A percentile compares a stretch with the other conserved stretches of the same genome.
These are phyloP conservation scores for Ganaspis brasiliensis DNA, from an alignment of 2,888 invertebrate species.

Conservation along the genomic window DNA sequence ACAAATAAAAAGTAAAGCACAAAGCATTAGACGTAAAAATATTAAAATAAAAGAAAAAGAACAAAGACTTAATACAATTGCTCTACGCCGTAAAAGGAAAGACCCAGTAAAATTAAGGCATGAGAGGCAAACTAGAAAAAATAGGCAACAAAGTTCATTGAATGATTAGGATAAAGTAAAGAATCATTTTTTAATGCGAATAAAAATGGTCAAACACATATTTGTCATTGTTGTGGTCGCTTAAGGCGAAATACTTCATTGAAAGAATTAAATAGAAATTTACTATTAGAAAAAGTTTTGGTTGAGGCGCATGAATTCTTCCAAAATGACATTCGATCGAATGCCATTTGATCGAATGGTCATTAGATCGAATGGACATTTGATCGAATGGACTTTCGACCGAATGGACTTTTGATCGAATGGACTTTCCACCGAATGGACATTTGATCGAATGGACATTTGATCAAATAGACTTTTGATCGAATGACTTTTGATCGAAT, in stretches of 20 bases:
- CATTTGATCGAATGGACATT: no score
- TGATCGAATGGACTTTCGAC: no score
- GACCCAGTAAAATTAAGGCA: not conserved
- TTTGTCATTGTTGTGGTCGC: constrained; percentile 7
- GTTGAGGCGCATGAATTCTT: no score
- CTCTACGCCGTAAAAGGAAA: not conserved
- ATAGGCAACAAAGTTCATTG: not conserved
- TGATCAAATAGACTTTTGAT: no score
- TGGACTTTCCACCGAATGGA: no score
- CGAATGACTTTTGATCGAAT: no score
- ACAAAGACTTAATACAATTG: not conserved
- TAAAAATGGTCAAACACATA: not conserved
- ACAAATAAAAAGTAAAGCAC: not conserved
- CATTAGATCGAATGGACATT: no score
- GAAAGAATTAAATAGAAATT: not conserved
- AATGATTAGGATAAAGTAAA: not conserved
- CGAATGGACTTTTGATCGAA: no score
- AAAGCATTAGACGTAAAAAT: not conserved
- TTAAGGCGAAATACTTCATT: not conserved
- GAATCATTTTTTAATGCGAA: not conserved
- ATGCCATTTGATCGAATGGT: no score
- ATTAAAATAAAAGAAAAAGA: not conserved
- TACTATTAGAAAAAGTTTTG: not conserved
- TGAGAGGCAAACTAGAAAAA: not conserved
- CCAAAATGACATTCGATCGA: no score